phyloP scores from a whole-genome alignment of 2,113 vertebrate genomes.

The Stomatorhinus ivindoensis region DNA sequence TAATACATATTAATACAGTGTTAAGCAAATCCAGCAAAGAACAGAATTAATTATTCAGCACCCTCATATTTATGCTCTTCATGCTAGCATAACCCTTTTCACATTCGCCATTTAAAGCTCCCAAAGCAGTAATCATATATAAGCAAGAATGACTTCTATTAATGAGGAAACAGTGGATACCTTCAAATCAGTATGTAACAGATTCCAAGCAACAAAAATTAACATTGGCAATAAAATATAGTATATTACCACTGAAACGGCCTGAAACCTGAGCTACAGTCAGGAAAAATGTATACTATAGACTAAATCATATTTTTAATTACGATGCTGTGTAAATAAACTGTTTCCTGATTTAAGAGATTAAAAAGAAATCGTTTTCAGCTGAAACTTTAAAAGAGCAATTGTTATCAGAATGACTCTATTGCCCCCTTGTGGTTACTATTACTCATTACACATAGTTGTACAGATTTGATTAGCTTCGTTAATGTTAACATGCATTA shows the following conservation, averaged over 20 bases:
- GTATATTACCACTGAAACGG: background rate
- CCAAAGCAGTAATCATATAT: background rate
- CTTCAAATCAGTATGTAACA: background rate
- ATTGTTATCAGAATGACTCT: background rate
- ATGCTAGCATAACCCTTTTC: background rate
- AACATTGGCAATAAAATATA: background rate
- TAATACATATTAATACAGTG: background rate
- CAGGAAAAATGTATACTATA: background rate
- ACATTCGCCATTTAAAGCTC: background rate
- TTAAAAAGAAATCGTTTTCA: background rate
- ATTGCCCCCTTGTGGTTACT: background rate
- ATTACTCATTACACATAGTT: background rate
- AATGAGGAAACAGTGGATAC: background rate
- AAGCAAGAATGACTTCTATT: background rate
- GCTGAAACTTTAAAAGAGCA: background rate
- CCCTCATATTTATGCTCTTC: background rate
- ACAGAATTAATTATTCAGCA: background rate
- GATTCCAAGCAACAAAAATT: background rate
- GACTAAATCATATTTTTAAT: background rate
- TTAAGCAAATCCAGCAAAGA: background rate
- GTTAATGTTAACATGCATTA: background rate
- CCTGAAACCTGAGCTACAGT: background rate
- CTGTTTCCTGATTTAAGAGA: background rate
- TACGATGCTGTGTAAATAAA: background rate
- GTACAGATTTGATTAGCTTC: background rate